Evolutionary conservation across 1,140 invertebrate species (phyloP), one percentile per base, ranked within the genome.

Genomic region (Dinoponera quadriceps): DNA sequence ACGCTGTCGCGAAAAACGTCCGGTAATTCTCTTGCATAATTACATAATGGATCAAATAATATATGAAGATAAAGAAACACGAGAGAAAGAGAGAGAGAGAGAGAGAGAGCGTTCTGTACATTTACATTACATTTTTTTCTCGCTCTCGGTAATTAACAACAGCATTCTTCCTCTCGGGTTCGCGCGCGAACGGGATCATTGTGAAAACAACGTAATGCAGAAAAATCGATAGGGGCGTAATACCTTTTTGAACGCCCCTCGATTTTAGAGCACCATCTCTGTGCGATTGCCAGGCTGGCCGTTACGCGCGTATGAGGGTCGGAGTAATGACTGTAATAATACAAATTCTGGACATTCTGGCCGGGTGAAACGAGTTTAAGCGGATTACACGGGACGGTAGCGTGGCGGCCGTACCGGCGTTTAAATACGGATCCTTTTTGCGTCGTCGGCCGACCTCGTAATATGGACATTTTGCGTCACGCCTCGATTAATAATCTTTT

Each of bases 291-390:
- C 59, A 27, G 29, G 0, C 75, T 44, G 29, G 60, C 65, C 7
- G 60, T 69, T 81, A 85, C 81, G 60, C 49, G 13, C 38, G 18
- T 63, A 83, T 29, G 49, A 16, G 51, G 49, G 25, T 0, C 48
- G 44, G 80, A 84, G 55, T 83, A 82, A 81, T 59, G 82, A 84
- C 48, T 44, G 59, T 75, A 71, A 84, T 86, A 86, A 88, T 90
- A 89, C 69, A 74, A 88, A 86, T 85, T 66, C 87, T 80, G n/a
- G 51, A 55, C 33, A 68, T 80, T 90, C 84, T 88, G 82, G 66
- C 60, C 16, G 27, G 48, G 60, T 51, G 29, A 71, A 89, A 89
- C 74, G 74, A 82, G 59, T 78, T 83, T 88, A 90, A 89, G 86
- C 85, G 86, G 86, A 90, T 90, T 89, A 90, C 62, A 68, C 22